Evolutionary conservation across 1,140 invertebrate genomes (phyloP).

Genomic region (Hylaeus volcanicus): DNA sequence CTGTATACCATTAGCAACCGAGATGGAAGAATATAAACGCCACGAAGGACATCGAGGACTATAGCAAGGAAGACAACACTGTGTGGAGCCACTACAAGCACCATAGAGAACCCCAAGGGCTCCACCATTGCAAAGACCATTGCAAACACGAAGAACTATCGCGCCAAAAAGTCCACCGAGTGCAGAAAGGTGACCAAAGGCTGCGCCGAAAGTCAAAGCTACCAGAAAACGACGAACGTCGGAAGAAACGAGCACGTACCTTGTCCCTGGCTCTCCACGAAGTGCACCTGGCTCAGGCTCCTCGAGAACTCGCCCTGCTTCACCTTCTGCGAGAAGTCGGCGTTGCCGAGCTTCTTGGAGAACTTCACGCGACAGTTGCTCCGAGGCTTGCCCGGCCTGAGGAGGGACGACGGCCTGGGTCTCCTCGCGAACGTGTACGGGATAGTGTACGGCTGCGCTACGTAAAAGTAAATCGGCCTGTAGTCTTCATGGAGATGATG

Average conservation of each 20-base stretch:
- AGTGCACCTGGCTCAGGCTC: constrained; percentile 76
- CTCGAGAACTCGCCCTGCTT: constrained; percentile 78
- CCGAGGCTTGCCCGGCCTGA: constrained; percentile 65
- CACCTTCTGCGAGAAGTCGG: constrained; percentile 76
- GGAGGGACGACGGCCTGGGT: constrained; percentile 69
- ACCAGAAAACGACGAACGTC: neutral
- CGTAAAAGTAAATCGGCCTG: constrained; percentile 78
- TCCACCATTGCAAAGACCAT: too few relatives aligned
- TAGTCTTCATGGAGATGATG: constrained; percentile 75
- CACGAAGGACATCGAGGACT: too few relatives aligned
- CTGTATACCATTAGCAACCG: too few relatives aligned
- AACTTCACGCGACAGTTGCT: constrained; percentile 75
- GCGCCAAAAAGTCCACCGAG: too few relatives aligned
- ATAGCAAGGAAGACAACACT: too few relatives aligned
- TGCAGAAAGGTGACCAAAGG: too few relatives aligned
- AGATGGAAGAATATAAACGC: too few relatives aligned
- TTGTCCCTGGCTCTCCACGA: constrained; percentile 71
- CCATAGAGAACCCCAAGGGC: too few relatives aligned
- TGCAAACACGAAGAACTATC: too few relatives aligned
- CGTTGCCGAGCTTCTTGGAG: constrained; percentile 73
- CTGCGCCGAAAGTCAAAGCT: too few relatives aligned
- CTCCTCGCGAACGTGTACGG: constrained; percentile 76
- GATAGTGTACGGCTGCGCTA: constrained; percentile 78
- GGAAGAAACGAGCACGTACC: constrained; percentile 51
- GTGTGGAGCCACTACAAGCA: too few relatives aligned